Evolutionary conservation across 2,888 invertebrate species (phyloP).

Genomic region (Liopterus haemorrhoidalis): DNA sequence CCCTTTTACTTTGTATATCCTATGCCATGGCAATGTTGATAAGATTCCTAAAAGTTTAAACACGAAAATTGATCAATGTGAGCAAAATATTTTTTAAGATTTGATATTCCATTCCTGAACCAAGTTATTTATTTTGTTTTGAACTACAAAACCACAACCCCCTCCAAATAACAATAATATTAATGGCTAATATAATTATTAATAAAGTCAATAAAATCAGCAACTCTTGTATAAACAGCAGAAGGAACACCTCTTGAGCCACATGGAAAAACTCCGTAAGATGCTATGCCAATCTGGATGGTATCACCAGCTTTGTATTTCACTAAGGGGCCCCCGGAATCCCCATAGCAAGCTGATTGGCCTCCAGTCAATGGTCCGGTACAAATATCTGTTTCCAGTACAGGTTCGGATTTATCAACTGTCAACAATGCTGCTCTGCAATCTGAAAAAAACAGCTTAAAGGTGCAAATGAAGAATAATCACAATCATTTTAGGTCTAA

Average conservation of each 20-base stretch:
- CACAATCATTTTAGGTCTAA: too few species aligned
- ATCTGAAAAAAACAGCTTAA: conserved; percentile 43
- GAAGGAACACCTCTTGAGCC: conserved; percentile 50
- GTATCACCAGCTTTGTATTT: conserved; percentile 31
- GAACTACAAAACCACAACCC: too few species aligned
- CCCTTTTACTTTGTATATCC: too few species aligned
- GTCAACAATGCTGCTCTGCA: conserved; percentile 45
- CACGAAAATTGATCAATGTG: too few species aligned
- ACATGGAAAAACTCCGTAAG: conserved; percentile 53
- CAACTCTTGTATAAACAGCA: conserved; percentile 51
- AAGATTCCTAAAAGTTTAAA: too few species aligned
- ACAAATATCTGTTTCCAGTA: conserved; percentile 49
- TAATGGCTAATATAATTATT: conserved; percentile 11
- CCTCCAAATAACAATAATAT: too few species aligned
- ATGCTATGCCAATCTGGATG: conserved; percentile 49
- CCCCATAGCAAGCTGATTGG: conserved; percentile 51
- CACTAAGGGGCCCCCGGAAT: conserved; percentile 53
- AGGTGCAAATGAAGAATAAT: too few species aligned
- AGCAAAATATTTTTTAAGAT: too few species aligned
- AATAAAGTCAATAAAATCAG: conserved; percentile 48
- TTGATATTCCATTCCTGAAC: too few species aligned
- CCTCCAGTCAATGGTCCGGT: conserved; percentile 49
- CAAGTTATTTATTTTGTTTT: too few species aligned
- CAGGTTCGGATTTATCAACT: conserved; percentile 43
- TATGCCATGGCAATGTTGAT: too few species aligned